These are phyloP conservation scores for Acomys russatus DNA, from an alignment of 2,797 vertebrate species.

Conservation along the genomic window DNA sequence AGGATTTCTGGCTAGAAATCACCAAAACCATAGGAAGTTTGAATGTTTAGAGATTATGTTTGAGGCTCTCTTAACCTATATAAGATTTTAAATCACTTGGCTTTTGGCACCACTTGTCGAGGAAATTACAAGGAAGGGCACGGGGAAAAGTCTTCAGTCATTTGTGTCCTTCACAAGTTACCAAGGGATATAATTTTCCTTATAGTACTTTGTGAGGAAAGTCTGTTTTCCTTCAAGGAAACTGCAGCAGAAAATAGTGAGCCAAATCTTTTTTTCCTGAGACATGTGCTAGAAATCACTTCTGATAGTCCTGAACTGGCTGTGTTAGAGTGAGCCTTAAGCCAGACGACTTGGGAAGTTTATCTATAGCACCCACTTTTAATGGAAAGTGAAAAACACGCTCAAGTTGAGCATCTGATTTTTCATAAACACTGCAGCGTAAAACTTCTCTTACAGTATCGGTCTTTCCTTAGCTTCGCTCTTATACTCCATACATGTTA, in stretches of 20 bases:
- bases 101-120: background rate
- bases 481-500: slow-evolving; percentile 9
- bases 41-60: slow-evolving; percentile 10
- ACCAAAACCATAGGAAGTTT: slow-evolving; percentile 51
- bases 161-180: slow-evolving; percentile 50
- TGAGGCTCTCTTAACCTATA: slow-evolving; percentile 42
- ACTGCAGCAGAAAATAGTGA: background rate
- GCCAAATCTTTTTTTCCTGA: slow-evolving; percentile 19
- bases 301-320: background rate
- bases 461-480: slow-evolving; percentile 1
- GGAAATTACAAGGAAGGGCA: background rate
- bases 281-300: background rate
- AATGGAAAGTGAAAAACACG: slow-evolving; percentile 22
- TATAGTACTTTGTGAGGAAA: background rate
- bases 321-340: slow-evolving; percentile 4
- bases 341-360: background rate
- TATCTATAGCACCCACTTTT: slow-evolving; percentile 15
- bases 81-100: slow-evolving; percentile 1
- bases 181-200: slow-evolving; percentile 34
- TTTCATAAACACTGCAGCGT: slow-evolving; percentile 24
- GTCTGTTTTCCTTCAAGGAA: background rate
- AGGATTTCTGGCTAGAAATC: slow-evolving; percentile 54
- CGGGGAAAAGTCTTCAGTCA: background rate
- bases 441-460: slow-evolving; percentile 14
- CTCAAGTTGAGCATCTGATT: background rate